Evolutionary conservation across 2,888 invertebrate species (phyloP), one percentile per base, ranked within the genome.

Genomic region (Sarcophaga carnaria): DNA sequence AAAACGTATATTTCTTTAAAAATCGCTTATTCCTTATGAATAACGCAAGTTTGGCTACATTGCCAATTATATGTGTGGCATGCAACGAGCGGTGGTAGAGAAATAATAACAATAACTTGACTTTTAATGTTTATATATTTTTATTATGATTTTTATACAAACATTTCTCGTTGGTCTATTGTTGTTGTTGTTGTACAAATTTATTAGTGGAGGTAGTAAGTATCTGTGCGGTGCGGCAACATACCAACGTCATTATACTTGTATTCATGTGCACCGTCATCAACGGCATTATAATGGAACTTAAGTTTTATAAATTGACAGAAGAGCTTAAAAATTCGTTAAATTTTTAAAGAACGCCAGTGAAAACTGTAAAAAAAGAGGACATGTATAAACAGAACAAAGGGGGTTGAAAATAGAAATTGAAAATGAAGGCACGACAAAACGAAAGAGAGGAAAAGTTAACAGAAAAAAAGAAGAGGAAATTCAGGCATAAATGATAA

Each of bases 41-140:
- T 14, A 54, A 54, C 54, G 54, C 54, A 4, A 70, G 10, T 12
- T 64, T 27, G 0, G 75, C 72, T 60, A 76, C 75, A 84, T 14
- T 80, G 22, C 4, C 12, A 27, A 69, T 62, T 67, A 75, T 60
- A 67, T 49, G 2, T 49, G n/a, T 11, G 54, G n/a, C 14, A 64
- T 69, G 45, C 54, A 54, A 17, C 17, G 17, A 64, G 59, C 6
- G 63, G 63, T 69, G 49, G 25, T 72, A 37, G 69, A 70, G 47
- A 70, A 64, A 70, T 74, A 74, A 80, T 80, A 83, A 76, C 82
- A 76, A 79, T 72, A 86, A 83, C 72, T 80, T 86, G 79, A 86
- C 82, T 86, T 83, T 86, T 83, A 86, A 80, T 80, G 76, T 82
- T 82, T 82, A 3, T 71, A 47, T 71, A 22, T 14, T 45, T 70